These are phyloP conservation scores for Atractosteus spatula DNA, from an alignment of 2,113 vertebrate species.

Conservation along the genomic window DNA sequence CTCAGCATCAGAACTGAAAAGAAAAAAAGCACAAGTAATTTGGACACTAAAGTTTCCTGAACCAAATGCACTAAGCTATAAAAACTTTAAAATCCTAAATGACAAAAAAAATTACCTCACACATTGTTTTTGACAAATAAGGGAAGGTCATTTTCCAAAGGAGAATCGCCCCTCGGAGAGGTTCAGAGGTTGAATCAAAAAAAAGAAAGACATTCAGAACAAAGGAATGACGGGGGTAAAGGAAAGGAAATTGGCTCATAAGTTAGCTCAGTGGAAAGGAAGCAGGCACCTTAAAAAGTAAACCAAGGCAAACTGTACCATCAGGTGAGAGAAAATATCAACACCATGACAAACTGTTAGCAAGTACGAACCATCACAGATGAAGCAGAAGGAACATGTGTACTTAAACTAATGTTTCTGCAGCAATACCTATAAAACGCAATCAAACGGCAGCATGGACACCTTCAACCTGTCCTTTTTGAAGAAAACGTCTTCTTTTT, in stretches of 20 bases:
- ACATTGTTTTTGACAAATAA: conserved; percentile 4
- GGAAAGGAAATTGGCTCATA: not conserved
- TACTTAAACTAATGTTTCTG: conserved; percentile 3
- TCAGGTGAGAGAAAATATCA: not conserved
- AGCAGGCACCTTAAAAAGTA: not conserved
- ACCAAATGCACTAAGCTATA: no score
- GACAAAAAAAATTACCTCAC: not conserved
- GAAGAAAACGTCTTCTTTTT: no score
- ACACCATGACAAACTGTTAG: not conserved
- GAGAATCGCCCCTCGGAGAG: not conserved
- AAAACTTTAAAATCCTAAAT: not conserved
- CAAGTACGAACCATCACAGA: conserved; percentile 7
- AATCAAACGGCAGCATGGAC: no score
- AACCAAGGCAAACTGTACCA: no score
- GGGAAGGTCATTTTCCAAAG: no score
- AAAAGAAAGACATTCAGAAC: not conserved
- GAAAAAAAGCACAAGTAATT: no score
- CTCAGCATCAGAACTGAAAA: no score
- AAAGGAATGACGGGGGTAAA: not conserved
- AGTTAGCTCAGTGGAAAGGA: not conserved
- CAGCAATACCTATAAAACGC: no score
- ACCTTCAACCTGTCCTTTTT: no score
- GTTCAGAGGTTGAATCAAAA: conserved; percentile 4
- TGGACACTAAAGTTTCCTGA: no score
- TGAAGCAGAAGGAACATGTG: conserved; percentile 10